Percentiles rank a stretch among this genome's conserved stretches.
phyloP scores from a whole-genome alignment of 2,888 invertebrate species.

The Meandrusa payeni region DNA sequence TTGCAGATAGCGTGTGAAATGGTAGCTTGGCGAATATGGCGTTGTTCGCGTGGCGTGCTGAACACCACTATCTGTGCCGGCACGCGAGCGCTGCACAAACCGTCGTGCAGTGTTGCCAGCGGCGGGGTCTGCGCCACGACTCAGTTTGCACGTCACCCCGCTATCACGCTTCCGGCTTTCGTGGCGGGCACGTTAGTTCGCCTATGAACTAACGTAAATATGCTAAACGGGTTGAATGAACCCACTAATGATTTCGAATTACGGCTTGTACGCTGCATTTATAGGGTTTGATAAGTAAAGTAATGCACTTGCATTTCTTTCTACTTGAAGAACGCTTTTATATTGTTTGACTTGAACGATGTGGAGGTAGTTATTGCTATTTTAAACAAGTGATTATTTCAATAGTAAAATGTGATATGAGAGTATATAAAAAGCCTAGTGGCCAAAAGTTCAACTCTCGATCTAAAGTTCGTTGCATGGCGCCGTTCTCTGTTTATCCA shows the following conservation, averaged over 20 bases:
- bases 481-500: too few species aligned
- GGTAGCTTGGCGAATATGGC: conserved; percentile 21
- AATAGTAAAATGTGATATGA: too few species aligned
- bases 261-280: background rate
- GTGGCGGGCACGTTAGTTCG: conserved; percentile 12
- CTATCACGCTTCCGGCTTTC: conserved; percentile 22
- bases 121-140: conserved; percentile 10
- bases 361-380: too few species aligned
- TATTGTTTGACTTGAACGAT: too few species aligned
- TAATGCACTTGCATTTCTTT: too few species aligned
- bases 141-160: conserved; percentile 22
- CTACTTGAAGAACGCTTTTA: too few species aligned
- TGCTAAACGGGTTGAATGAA: conserved; percentile 14
- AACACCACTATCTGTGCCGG: conserved; percentile 13
- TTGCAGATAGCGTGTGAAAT: conserved; percentile 26
- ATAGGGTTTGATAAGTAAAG: too few species aligned
- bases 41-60: conserved; percentile 22
- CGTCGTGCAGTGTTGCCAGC: conserved; percentile 14
- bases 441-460: too few species aligned
- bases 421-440: too few species aligned
- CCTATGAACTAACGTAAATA: conserved; percentile 18
- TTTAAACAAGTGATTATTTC: too few species aligned
- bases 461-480: too few species aligned
- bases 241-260: conserved; percentile 1
- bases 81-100: conserved; percentile 22